Base-by-base conservation (phyloP, 2,113 vertebrate genomes). In the Aythya baeri region DNA sequence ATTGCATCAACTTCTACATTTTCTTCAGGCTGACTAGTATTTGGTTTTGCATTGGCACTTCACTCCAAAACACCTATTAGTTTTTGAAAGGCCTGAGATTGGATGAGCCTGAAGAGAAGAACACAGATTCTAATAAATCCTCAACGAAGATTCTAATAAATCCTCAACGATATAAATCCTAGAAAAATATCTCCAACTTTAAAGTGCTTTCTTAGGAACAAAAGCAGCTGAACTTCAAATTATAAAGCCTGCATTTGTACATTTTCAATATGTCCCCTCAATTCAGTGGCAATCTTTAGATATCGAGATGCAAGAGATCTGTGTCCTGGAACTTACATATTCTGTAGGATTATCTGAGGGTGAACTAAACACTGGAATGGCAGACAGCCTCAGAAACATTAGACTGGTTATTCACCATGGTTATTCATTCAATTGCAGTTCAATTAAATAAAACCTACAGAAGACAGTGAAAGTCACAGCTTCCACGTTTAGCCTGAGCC, bases 401-500 rank as follows among this genome's bases (percentile, higher is more conserved):
- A 66, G 65, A 76, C 77, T 49, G 22, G 54, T 72, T 93, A 91
- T 92, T 93, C 3, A 0, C 71, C 74, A 17, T 72, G 34, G 34
- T 34, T 34, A 34, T 34, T 34, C 34, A 34, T 34, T 34, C 34
- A 34, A 34, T 34, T 83, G 68, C 73, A 94, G 71, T 57, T 95
- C 67, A 92, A 38, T 86, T 89, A 93, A 89, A 91, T 76, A 85
- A 94, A 85, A 89, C 43, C 59, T 74, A 81, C 34, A 67, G 61
- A 88, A 90, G 29, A 89, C 32, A 85, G 32, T 59, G 62, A 96
- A 95, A 96, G 87, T 83, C 88, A 95, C 71, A 92, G 83, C 61
- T 95, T 87, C 31, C 88, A 68, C 14, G 10, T 32, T 89, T 11
- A 94, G 44, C 44, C 68, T 41, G 0, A 91, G 55, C 87, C 86